Base-by-base conservation (phyloP, 2,797 vertebrate species). In the Phrynocephalus guinanensis region DNA sequence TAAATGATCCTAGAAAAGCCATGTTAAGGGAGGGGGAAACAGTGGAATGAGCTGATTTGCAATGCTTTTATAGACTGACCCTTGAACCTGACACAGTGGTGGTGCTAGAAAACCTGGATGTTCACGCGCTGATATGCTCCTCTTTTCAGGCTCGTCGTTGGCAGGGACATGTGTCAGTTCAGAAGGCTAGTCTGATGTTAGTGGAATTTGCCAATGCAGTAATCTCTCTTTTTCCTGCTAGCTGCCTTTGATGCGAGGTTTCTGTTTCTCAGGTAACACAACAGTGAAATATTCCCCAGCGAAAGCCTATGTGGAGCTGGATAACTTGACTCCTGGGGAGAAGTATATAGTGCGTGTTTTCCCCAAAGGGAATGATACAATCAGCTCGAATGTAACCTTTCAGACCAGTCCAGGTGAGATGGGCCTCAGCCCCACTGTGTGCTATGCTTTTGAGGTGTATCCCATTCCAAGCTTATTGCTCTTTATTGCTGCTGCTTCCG, bases 351-450 rank as follows among this genome's bases (percentile, higher is more conserved):
- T 99, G 96, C 98, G 98, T 95, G 98, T 99, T 96, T 99, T 98
- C 97, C 98, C 98, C 96, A 97, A 97, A 94, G 98, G 98, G 95
- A 97, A 97, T 96, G 96, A 97, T 96, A 96, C 95, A 96, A 90
- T 99, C 97, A 99, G 98, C 97, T 93, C 97, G 88, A 90, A 94
- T 94, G 93, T 98, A 97, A 97, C 96, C 97, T 99, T 99, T 98
- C 97, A 99, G 96, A 99, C 98, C 96, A 98, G 97, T 96, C 93
- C 98, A 99, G 99, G 99, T 99, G 98, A 99, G 99, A 96, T 80
- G 95, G 96, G 95, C 93, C 44, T 28, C 89, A 91, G 95, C 94
- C 92, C 84, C 56, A 67, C 84, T 78, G 77, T 84, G 94, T 94
- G 88, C 56, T 75, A 91, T 91, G 91, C 92, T 86, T 85, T 87